Evolutionary conservation across 2,888 invertebrate genomes (phyloP), one percentile per base, ranked within the genome.

Genomic region (Druceiella hillmani): DNA sequence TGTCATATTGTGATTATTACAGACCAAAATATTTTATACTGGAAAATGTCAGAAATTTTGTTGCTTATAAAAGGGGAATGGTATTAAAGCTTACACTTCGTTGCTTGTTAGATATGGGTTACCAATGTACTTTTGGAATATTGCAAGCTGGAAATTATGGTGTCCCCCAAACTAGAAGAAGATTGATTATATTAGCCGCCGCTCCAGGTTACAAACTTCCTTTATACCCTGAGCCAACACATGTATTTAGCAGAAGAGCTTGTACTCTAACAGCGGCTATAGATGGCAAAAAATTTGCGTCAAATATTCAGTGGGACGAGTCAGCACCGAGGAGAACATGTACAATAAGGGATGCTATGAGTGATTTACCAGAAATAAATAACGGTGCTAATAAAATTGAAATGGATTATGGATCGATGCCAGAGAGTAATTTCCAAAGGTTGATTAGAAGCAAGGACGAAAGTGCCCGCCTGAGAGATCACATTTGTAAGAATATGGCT

Each of bases 41-140:
- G 54, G 90, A 91, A 61, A 90, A 90, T 54, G 90, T 91, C 1
- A 66, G 88, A 31, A 90, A 89, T 61, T 90, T 91, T 60, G 87
- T 87, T 1, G 81, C 83, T 0, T 90, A 85, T 58, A 88, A 90
- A 56, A 77, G 76, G 40, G 79, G 81, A 27, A 82, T 88, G 80
- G 85, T 90, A 14, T 61, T 91, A 33, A 89, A 89, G 61, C 58
- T 90, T 46, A 83, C 88, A 0, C 58, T 90, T 20, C 64, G 84
- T 2, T 83, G 87, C 46, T 64, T 91, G 10, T 54, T 88, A 16
- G 76, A 80, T 33, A 89, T 91, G 83, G 90, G 89, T 0, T 91
- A 91, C 55, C 89, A 90, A 62, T 88, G 87, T 47, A 82, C 87
- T 1, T 87, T 89, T 55, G 89, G 87, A 1, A 75, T 90, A n/a